A percentile compares a stretch with the other conserved stretches of the same genome.
phyloP scores from a whole-genome alignment of 2,888 invertebrate species.

The Hyposoter didymator region DNA sequence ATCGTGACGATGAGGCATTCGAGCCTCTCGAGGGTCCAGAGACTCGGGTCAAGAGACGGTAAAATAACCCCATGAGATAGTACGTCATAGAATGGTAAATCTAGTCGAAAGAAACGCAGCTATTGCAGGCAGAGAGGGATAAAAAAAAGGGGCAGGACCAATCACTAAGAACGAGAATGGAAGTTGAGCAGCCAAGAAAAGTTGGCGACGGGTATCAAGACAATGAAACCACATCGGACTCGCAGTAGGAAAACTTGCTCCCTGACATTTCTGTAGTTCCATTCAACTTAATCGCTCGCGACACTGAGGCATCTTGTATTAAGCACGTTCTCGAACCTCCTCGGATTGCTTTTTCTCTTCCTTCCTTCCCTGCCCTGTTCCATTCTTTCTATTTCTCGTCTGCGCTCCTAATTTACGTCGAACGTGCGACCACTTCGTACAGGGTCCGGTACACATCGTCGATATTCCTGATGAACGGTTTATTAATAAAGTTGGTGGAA shows the following conservation, averaged over 20 bases:
- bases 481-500: background rate
- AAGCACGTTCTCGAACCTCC: slow-evolving; percentile 40
- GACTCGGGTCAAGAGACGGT: slow-evolving; percentile 1
- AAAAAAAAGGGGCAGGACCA: slow-evolving; percentile 5
- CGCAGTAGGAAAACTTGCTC: slow-evolving; percentile 66
- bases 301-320: slow-evolving; percentile 53
- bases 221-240: slow-evolving; percentile 68
- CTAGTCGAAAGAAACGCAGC: slow-evolving; percentile 9
- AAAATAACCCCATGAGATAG: slow-evolving; percentile 31
- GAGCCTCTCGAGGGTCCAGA: slow-evolving; percentile 10
- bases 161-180: slow-evolving; percentile 16
- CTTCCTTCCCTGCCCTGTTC: background rate
- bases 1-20: slow-evolving; percentile 26
- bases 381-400: background rate
- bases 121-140: background rate
- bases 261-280: slow-evolving; percentile 65
- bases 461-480: background rate
- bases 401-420: slow-evolving; percentile 48
- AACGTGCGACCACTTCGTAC: slow-evolving; percentile 25
- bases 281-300: slow-evolving; percentile 72
- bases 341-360: slow-evolving; percentile 20
- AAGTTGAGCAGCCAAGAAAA: slow-evolving; percentile 22
- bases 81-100: slow-evolving; percentile 12
- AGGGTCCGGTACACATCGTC: background rate
- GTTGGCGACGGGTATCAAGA: slow-evolving; percentile 58